These are phyloP conservation scores for Dendrolimus pini DNA, from an alignment of 2,888 invertebrate species.

Conservation along the genomic window DNA sequence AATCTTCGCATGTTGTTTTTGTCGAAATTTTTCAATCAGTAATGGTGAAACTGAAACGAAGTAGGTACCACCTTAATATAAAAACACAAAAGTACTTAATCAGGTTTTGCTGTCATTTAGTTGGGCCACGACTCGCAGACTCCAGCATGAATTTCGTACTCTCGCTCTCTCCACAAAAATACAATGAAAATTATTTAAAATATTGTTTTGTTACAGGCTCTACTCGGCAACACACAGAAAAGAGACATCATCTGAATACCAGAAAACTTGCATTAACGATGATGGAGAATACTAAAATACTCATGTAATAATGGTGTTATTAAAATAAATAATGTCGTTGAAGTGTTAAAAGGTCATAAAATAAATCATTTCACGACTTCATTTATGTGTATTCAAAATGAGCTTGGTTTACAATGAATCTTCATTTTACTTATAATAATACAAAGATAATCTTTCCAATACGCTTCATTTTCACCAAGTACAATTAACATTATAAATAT, in stretches of 20 bases:
- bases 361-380: not conserved
- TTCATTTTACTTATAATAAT: constrained; percentile 19
- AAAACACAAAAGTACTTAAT: no score
- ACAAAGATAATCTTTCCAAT: constrained; percentile 49
- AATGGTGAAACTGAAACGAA: no score
- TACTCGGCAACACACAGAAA: constrained; percentile 63
- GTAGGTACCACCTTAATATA: no score
- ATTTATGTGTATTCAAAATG: constrained; percentile 3
- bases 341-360: constrained; percentile 8
- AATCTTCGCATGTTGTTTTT: no score
- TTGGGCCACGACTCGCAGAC: no score
- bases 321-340: constrained; percentile 4
- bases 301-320: constrained; percentile 9
- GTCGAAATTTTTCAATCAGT: no score
- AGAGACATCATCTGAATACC: constrained; percentile 52
- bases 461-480: constrained; percentile 70
- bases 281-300: constrained; percentile 19
- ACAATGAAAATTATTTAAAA: no score
- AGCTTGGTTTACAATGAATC: constrained; percentile 5
- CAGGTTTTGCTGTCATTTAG: no score
- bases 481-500: constrained; percentile 49
- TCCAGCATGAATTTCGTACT: no score
- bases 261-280: constrained; percentile 1
- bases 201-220: constrained; percentile 45
- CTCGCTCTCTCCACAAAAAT: no score